Conservation (phyloP, 2,113 vertebrate genomes). For the Chionomys nivalis region DNA sequence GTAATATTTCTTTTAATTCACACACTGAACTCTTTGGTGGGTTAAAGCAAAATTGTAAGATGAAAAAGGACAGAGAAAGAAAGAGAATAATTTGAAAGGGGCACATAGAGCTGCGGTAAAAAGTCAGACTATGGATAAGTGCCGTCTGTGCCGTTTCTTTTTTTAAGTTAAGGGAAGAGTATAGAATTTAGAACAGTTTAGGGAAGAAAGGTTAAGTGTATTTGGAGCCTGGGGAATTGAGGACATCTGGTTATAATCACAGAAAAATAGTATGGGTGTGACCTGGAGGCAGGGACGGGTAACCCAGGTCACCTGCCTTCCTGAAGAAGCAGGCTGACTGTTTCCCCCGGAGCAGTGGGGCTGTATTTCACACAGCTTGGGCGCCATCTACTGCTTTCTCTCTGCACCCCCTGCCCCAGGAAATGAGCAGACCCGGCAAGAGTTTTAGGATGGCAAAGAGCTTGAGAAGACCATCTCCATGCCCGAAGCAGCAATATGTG, state of each 20-base stretch:
- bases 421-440: neutral
- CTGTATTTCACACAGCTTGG: neutral
- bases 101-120: conserved; percentile 14
- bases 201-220: conserved; percentile 44
- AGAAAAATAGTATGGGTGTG: neutral
- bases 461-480: neutral
- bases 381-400: neutral
- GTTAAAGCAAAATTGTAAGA: conserved; percentile 42
- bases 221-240: neutral
- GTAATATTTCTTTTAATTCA: conserved; percentile 71
- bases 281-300: neutral
- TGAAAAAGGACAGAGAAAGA: conserved; percentile 46
- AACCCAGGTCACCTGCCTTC: neutral
- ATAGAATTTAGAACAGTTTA: conserved; percentile 27
- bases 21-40: conserved; percentile 57
- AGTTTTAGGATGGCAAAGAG: conserved; percentile 1
- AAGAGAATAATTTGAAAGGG: conserved; percentile 50
- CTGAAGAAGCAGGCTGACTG: neutral
- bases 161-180: conserved; percentile 44
- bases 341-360: neutral
- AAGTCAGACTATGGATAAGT: conserved; percentile 27
- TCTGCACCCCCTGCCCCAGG: neutral
- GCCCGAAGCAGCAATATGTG: neutral
- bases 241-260: conserved; percentile 31
- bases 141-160: neutral